Conservation (phyloP, 2,888 invertebrate species). For the Ormia ochracea region DNA sequence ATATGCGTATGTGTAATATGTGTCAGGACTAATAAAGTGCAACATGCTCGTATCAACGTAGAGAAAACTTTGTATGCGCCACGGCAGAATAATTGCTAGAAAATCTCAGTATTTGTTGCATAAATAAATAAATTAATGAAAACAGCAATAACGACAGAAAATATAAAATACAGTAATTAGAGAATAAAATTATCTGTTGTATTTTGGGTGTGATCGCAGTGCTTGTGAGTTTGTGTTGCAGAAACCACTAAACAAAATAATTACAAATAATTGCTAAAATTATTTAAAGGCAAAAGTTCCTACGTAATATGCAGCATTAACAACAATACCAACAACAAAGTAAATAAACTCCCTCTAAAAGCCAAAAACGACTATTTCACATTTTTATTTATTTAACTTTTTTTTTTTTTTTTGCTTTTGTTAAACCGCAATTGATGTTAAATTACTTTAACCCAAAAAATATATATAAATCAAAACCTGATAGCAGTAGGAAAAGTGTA, state of each 20-base stretch:
- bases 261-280: slow-evolving; percentile 58
- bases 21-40: not conserved
- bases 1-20: slow-evolving; percentile 4
- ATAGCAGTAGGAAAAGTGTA: not conserved
- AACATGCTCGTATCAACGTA: not conserved
- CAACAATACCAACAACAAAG: not conserved
- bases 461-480: slow-evolving; percentile 24
- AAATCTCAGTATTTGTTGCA: slow-evolving; percentile 58
- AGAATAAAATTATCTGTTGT: slow-evolving; percentile 44
- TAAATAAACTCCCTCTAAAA: slow-evolving; percentile 16
- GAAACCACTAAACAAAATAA: slow-evolving; percentile 59
- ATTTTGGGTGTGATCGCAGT: not conserved
- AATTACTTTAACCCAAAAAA: slow-evolving; percentile 42
- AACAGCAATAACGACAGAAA: slow-evolving; percentile 21
- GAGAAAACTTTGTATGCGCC: not conserved
- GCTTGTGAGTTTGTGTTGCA: not conserved
- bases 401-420: not conserved
- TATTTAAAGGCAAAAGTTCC: slow-evolving; percentile 42
- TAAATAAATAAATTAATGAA: slow-evolving; percentile 37
- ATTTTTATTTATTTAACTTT: not conserved
- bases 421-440: slow-evolving; percentile 50
- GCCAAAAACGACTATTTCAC: not conserved
- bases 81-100: slow-evolving; percentile 53
- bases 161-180: slow-evolving; percentile 44
- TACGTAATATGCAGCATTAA: slow-evolving; percentile 2